Evolutionary conservation across 2,113 vertebrate genomes (phyloP).

Genomic region (Hippocampus barbouri): DNA sequence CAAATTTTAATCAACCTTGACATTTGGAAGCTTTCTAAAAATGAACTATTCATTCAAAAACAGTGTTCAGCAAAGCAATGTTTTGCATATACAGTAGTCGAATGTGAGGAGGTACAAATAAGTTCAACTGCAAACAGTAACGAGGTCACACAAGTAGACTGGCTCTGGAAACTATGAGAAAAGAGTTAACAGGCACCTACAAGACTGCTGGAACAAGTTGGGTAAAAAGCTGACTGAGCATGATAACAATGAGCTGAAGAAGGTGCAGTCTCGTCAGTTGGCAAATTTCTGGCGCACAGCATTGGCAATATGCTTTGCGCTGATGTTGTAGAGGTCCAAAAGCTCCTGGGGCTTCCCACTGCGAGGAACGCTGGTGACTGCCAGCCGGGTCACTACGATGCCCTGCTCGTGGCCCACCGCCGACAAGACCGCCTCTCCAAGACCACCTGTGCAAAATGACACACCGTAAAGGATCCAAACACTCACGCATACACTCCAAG

Average conservation of each 20-base stretch:
- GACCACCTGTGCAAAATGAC: slow-evolving; percentile 70
- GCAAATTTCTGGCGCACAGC: slow-evolving; percentile 74
- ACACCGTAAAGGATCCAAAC: background rate
- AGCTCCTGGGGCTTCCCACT: slow-evolving; percentile 80
- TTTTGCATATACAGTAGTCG: background rate
- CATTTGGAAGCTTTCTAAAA: background rate
- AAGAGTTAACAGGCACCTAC: background rate
- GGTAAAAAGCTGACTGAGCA: background rate
- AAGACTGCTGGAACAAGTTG: background rate
- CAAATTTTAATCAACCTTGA: background rate
- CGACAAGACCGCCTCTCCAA: slow-evolving; percentile 80
- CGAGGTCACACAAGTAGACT: slow-evolving; percentile 9
- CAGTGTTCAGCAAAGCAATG: background rate
- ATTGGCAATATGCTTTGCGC: slow-evolving; percentile 73
- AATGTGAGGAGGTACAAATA: background rate
- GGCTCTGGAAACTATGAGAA: slow-evolving; percentile 7
- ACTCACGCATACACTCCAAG: background rate
- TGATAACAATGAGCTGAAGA: background rate
- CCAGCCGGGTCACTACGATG: slow-evolving; percentile 76
- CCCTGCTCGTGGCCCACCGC: slow-evolving; percentile 75
- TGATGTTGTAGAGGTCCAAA: slow-evolving; percentile 79
- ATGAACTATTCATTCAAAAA: background rate
- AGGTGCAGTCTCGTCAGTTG: slow-evolving; percentile 55
- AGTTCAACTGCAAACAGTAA: background rate
- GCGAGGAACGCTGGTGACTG: slow-evolving; percentile 73